Evolutionary conservation across 2,113 vertebrate genomes (phyloP).

Genomic region (Mustela lutreola): DNA sequence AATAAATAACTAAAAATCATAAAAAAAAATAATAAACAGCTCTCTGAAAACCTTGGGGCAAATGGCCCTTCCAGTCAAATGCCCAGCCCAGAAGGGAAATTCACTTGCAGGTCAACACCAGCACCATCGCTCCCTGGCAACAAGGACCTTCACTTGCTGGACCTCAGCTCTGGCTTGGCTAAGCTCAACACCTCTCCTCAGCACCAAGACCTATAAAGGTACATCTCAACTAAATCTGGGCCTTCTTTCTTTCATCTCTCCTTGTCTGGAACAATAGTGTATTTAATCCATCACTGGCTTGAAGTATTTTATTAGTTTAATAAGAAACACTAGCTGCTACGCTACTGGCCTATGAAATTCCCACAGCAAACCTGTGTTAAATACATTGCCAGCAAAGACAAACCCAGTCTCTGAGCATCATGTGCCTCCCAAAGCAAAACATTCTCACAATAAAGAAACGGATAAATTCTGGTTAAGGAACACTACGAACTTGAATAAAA

Average conservation of each 20-base stretch:
- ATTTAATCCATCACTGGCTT: not conserved
- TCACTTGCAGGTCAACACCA: not conserved
- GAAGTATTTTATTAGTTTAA: not conserved
- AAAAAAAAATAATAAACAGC: not conserved
- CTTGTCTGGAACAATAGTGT: not conserved
- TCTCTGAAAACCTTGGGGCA: not conserved
- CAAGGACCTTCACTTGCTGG: not conserved
- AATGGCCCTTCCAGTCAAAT: not conserved
- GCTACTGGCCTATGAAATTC: not conserved
- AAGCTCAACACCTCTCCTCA: not conserved
- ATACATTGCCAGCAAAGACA: not conserved
- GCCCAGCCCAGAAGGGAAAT: not conserved
- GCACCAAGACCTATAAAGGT: not conserved
- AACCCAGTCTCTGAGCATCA: not conserved
- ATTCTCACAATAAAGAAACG: constrained; percentile 2
- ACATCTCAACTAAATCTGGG: not conserved
- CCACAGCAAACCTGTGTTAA: not conserved
- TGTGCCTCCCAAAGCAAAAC: not conserved
- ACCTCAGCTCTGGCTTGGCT: not conserved
- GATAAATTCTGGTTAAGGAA: constrained; percentile 1
- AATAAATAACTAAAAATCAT: too few relatives aligned
- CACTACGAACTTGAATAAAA: not conserved
- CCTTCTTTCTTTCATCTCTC: not conserved
- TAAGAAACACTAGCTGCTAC: not conserved
- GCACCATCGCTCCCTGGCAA: not conserved